Evolutionary conservation across 2,888 invertebrate genomes (phyloP), one percentile per base, ranked within the genome.

Genomic region (Antitype chi): DNA sequence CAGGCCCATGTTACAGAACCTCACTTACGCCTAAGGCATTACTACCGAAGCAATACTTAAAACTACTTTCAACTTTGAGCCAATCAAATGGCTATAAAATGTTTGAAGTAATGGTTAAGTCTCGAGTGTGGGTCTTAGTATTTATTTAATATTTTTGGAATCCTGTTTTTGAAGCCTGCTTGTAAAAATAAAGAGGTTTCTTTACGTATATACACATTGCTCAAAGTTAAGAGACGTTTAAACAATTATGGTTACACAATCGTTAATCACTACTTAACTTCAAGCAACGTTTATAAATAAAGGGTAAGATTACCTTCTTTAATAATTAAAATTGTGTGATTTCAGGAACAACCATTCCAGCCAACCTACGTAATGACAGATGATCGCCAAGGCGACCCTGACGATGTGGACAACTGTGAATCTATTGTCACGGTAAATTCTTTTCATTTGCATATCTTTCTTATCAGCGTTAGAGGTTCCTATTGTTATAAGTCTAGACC

Each of bases 361-460:
- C 94, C 95, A 0, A 86, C 89, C 0, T 87, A 92, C 23, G 85
- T 94, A 5, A 78, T 92, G 55, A 91, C 91, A 9, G 90, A 85
- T 13, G 93, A 95, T 82, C 90, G 95, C 5, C 93, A 93, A 79
- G 94, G 94, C 0, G 94, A 94, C 47, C 93, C 93, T 0, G 92
- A 92, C 1, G 93, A 93, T 0, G 74, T 87, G 0, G 93, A 94
- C 57, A 91, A 94, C 81, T 96, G 96, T 78, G 92, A 91, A 6
- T 88, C 91, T 17, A 84, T 80, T 4, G 85, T 95, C 11, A 88
- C 91, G 89, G 96, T 96, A 90, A 93, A 89, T 69, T 64, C 1
- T 55, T 66, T 57, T 15, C 8, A 59, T n/a, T 53, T 70, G 1
- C 3, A 23, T 28, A 20, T 32, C 25, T 5, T 74, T 47, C 9